A percentile compares a stretch with the other conserved stretches of the same genome.
Evolutionary conservation across 2,113 vertebrate species (phyloP).

Genomic region (Amazona vittata): DNA sequence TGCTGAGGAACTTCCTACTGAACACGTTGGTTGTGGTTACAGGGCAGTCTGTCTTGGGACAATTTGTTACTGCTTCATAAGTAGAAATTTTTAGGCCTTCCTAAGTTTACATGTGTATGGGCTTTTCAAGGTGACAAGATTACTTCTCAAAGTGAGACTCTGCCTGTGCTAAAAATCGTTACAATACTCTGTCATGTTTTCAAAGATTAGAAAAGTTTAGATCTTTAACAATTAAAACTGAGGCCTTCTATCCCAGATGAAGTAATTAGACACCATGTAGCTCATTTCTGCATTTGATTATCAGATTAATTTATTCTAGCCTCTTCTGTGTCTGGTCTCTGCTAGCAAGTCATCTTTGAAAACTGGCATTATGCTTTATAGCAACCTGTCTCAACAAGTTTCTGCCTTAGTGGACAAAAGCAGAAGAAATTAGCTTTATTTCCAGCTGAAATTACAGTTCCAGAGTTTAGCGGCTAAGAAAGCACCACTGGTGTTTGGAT

Average conservation of each 20-base stretch:
- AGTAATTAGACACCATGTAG: neutral
- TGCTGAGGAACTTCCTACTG: neutral
- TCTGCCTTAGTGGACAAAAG: neutral
- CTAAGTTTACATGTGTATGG: neutral
- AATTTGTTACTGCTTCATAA: neutral
- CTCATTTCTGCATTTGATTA: neutral
- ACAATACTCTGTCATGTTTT: neutral
- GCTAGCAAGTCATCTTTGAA: neutral
- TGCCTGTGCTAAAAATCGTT: neutral
- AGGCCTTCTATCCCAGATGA: neutral
- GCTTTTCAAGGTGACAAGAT: neutral
- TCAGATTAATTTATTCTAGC: neutral
- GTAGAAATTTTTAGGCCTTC: neutral
- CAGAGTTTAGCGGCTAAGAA: neutral
- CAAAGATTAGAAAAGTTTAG: neutral
- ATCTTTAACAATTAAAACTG: neutral
- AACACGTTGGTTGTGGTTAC: neutral
- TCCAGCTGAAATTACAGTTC: neutral
- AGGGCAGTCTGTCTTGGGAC: neutral
- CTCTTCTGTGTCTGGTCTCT: neutral
- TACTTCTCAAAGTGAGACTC: neutral
- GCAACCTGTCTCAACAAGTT: neutral
- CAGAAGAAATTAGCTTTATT: neutral
- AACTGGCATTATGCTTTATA: fast-evolving
- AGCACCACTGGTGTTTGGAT: neutral